A percentile compares a stretch with the other conserved stretches of the same genome.
Evolutionary conservation across 2,888 invertebrate genomes (phyloP).

Genomic region (Hirtodrosophila confusa): DNA sequence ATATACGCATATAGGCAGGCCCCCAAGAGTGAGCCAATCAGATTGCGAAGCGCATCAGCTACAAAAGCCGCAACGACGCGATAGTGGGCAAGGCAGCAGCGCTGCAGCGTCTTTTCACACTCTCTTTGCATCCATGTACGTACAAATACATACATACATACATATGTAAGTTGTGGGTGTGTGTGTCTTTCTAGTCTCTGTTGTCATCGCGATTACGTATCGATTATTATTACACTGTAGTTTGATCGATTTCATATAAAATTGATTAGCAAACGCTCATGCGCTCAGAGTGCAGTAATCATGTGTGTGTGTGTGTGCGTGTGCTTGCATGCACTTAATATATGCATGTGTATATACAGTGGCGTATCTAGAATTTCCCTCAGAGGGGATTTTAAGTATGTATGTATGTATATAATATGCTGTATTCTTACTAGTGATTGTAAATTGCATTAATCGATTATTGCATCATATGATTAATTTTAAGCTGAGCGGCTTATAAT

Average conservation of each 20-base stretch:
- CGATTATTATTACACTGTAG: constrained; percentile 31
- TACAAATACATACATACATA: too few relatives aligned
- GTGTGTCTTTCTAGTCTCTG: background rate
- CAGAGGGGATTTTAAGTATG: too few relatives aligned
- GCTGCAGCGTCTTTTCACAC: background rate
- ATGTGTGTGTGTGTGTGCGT: too few relatives aligned
- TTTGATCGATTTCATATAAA: constrained; percentile 53
- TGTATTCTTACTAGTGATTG: too few relatives aligned
- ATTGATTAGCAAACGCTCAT: constrained; percentile 11
- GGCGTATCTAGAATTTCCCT: too few relatives aligned
- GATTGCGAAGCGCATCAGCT: constrained; percentile 24
- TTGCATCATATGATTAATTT: too few relatives aligned
- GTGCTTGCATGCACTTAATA: too few relatives aligned
- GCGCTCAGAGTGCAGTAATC: background rate
- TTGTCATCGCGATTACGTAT: constrained; percentile 25
- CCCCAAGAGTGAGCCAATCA: constrained; percentile 59
- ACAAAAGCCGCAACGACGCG: constrained; percentile 6
- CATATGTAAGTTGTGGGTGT: background rate
- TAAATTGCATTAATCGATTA: too few relatives aligned
- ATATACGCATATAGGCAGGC: constrained; percentile 32
- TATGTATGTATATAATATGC: too few relatives aligned
- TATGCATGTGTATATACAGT: too few relatives aligned
- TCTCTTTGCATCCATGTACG: too few relatives aligned
- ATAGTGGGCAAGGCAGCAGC: constrained; percentile 29
- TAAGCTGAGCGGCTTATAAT: too few relatives aligned